Percentiles rank a stretch among this genome's conserved stretches.
These are phyloP conservation scores for Marcusenius ussheri DNA, from an alignment of 2,113 vertebrate species.

Conservation along the genomic window DNA sequence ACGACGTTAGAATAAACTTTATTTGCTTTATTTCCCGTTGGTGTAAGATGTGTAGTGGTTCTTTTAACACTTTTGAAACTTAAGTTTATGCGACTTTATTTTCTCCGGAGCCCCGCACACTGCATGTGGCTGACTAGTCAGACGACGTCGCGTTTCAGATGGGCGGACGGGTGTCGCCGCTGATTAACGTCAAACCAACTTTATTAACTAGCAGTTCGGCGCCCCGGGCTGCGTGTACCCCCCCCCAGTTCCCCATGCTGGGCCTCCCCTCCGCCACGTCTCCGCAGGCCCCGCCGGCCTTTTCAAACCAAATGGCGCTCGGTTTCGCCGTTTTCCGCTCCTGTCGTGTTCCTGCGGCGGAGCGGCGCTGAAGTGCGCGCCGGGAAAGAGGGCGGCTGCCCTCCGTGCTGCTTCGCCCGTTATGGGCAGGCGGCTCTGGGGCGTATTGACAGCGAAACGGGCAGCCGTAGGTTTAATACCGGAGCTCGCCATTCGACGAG, in stretches of 20 bases:
- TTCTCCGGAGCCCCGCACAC: neutral
- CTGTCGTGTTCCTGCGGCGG: neutral
- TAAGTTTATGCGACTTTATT: neutral
- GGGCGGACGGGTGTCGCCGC: neutral
- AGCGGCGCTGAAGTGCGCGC: neutral
- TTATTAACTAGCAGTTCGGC: neutral
- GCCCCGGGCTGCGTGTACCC: neutral
- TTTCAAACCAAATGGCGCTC: neutral
- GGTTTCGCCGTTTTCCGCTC: neutral
- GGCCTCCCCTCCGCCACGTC: no score
- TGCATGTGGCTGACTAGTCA: neutral
- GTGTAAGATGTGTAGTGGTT: neutral
- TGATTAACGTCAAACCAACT: neutral
- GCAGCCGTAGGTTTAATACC: neutral
- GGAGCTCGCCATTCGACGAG: neutral
- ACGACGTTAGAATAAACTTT: neutral
- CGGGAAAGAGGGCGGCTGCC: neutral
- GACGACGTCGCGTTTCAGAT: neutral
- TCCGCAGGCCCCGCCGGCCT: neutral
- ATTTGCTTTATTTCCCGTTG: neutral
- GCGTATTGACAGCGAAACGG: neutral
- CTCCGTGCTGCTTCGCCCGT: neutral
- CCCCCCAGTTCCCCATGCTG: neutral
- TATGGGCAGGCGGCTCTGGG: neutral
- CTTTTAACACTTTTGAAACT: neutral